Conservation (phyloP, 2,113 vertebrate species). For the Malurus melanocephalus region DNA sequence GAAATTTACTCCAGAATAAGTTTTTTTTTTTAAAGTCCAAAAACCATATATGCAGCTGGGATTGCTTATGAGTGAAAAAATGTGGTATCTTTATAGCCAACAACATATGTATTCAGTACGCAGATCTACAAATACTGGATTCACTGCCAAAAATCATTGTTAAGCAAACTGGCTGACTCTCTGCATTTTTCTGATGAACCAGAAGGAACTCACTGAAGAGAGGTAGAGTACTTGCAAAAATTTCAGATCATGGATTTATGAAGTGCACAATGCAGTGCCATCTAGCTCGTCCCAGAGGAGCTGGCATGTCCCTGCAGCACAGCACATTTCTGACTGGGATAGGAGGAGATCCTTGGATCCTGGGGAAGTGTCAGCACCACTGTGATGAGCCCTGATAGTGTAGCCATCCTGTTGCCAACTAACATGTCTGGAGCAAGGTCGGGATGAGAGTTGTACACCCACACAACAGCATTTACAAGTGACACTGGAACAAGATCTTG, state of each 20-base stretch:
- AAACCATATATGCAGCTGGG: conserved; percentile 49
- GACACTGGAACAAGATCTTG: not conserved
- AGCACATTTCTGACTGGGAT: not conserved
- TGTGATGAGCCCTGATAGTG: accelerated
- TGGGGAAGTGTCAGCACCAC: not conserved
- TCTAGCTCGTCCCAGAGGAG: not conserved
- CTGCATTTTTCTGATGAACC: conserved; percentile 26
- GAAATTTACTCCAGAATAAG: conserved; percentile 37
- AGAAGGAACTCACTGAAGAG: conserved; percentile 14
- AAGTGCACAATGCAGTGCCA: not conserved
- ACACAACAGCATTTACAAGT: not conserved
- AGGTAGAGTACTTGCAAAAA: not conserved
- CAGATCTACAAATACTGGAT: conserved; percentile 53
- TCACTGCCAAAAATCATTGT: conserved; percentile 55
- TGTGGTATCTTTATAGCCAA: conserved; percentile 55
- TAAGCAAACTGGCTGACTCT: conserved; percentile 51
- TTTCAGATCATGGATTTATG: not conserved
- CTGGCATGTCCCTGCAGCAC: not conserved
- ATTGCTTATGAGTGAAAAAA: conserved; percentile 58
- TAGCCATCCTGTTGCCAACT: accelerated
- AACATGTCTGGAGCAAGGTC: not conserved
- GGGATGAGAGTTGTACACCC: not conserved
- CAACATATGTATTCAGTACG: conserved; percentile 51
- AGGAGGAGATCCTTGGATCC: accelerated
- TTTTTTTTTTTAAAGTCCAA: not conserved